Evolutionary conservation across 2,888 invertebrate species (phyloP), one percentile per base, ranked within the genome.

Genomic region (Meteorus cinctellus): DNA sequence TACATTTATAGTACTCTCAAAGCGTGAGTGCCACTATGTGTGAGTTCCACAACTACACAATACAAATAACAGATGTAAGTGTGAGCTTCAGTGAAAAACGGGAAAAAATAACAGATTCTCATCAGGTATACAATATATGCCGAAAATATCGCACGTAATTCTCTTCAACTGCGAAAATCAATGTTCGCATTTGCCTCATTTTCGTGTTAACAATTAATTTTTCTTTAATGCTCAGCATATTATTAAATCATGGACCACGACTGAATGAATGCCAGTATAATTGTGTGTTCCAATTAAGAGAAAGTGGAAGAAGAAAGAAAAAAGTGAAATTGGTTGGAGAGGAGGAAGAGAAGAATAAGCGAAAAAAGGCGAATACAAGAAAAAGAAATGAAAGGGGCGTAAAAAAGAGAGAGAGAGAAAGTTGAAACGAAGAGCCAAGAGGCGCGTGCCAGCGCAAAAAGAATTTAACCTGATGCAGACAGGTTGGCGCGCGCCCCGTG

Each of bases 361-460:
- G 71, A 45, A 45, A 74, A 69, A 66, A 76, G 31, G 60, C 48
- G 16, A 19, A 60, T 31, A 67, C 34, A 63, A 48, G 36, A 51
- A 73, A 62, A 41, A 63, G 14, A n/a, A 72, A 72, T 24, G 14
- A n/a, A 16, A 19, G 16, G n/a, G 36, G 29, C 34, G 19, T 41
- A n/a, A 72, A 65, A n/a, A 2, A 29, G 14, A 34, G 10, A 14
- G 36, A 67, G 24, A 4, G 70, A 67, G 24, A 55, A 55, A 8
- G 12, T 62, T 24, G 19, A 34, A 65, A 63, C 34, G 51, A 72
- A 27, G 31, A 48, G 59, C 67, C 41, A 48, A 70, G 66, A 16
- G 14, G 34, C 72, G 78, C 78, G 77, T 78, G 78, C 80, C 75
- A 63, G 62, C 34, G 70, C 68, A 76, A 72, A 81, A 80, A 79